Percentiles rank a stretch among this genome's conserved stretches.
Evolutionary conservation across 2,113 vertebrate species (phyloP).

Genomic region (Dendrocopos noguchii): DNA sequence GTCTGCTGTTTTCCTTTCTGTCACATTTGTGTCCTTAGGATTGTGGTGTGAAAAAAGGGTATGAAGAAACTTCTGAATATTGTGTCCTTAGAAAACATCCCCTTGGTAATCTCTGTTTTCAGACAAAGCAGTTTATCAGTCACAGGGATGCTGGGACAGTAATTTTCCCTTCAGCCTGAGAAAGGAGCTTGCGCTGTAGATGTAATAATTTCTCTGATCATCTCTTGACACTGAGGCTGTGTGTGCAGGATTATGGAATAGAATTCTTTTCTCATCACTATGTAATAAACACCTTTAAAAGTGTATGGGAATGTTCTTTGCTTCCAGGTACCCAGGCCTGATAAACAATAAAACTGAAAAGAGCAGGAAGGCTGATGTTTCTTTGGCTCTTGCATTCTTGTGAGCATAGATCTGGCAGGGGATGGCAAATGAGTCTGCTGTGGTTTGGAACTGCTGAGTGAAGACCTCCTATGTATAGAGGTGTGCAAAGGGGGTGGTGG

Average conservation of each 20-base stretch:
- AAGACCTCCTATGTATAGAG: background rate
- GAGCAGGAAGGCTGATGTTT: background rate
- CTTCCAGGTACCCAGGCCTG: background rate
- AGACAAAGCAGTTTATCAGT: background rate
- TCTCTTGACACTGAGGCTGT: background rate
- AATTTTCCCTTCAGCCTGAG: background rate
- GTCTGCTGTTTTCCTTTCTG: background rate
- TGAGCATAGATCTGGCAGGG: background rate
- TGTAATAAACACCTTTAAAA: fast-evolving
- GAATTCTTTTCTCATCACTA: fast-evolving
- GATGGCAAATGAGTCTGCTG: background rate
- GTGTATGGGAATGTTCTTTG: background rate
- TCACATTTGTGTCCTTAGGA: background rate
- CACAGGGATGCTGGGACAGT: background rate
- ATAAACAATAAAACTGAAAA: background rate
- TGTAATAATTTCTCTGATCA: background rate
- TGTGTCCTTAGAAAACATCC: background rate
- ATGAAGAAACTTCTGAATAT: background rate
- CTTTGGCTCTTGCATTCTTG: background rate
- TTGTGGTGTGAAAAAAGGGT: background rate
- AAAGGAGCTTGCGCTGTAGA: background rate
- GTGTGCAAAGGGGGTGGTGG: background rate
- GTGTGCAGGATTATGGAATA: background rate
- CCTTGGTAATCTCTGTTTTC: background rate
- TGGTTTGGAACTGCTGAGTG: background rate